A percentile compares a stretch with the other conserved stretches of the same genome.
Evolutionary conservation across 2,888 invertebrate species (phyloP).

Genomic region (Halictus quadricinctus): DNA sequence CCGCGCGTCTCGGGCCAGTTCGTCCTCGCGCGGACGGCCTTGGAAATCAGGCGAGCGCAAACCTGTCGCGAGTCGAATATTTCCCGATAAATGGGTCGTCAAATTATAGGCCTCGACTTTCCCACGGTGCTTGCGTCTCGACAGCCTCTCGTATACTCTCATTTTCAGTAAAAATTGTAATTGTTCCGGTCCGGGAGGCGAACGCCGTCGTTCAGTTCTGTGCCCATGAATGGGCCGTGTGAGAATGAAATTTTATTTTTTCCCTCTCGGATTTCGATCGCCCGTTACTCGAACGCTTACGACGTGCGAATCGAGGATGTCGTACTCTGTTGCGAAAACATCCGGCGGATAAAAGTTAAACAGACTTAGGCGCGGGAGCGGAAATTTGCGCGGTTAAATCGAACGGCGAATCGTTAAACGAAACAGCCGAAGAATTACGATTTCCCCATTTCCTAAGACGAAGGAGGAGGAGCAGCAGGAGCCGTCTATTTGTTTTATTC

Average conservation of each 20-base stretch:
- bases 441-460: background rate
- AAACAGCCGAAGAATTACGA: background rate
- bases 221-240: background rate
- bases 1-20: background rate
- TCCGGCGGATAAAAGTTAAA: background rate
- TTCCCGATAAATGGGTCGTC: slow-evolving; percentile 35
- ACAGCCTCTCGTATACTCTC: background rate
- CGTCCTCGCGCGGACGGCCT: slow-evolving; percentile 19
- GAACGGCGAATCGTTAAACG: background rate
- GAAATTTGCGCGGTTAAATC: background rate
- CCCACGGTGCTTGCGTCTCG: slow-evolving; percentile 10
- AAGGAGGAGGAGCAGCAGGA: background rate
- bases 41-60: slow-evolving; percentile 16
- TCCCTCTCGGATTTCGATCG: background rate
- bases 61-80: slow-evolving; percentile 9
- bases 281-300: background rate
- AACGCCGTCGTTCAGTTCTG: background rate
- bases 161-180: slow-evolving; percentile 14
- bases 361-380: background rate
- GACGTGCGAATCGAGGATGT: background rate
- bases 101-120: slow-evolving; percentile 36
- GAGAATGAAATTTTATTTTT: background rate
- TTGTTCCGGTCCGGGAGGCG: slow-evolving; percentile 2
- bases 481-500: background rate
- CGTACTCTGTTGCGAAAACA: background rate